Conservation (phyloP, 2,113 vertebrate species). For the Cepphus grylle region DNA sequence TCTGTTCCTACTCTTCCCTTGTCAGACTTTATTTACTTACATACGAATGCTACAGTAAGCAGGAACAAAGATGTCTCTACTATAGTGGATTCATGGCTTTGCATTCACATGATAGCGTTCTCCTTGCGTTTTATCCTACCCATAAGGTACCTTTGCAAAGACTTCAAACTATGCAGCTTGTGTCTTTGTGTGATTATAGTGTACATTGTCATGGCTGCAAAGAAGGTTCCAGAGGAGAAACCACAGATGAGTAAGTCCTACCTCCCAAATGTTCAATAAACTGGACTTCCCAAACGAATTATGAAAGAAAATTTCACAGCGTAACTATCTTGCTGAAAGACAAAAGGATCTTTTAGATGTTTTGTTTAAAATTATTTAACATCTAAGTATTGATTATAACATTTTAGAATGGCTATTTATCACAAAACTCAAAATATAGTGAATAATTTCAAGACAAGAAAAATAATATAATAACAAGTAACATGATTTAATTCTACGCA, state of each 20-base stretch:
- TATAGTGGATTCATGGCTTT: background rate
- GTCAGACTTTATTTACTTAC: background rate
- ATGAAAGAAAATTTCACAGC: background rate
- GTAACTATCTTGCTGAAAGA: background rate
- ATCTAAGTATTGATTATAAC: background rate
- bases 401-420: background rate
- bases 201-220: background rate
- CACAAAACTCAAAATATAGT: background rate
- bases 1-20: background rate
- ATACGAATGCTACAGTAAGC: background rate
- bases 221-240: background rate
- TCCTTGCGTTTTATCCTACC: background rate
- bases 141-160: background rate
- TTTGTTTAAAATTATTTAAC: background rate
- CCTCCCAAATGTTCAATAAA: background rate
- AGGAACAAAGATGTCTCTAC: background rate
- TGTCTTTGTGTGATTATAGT: background rate
- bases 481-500: background rate
- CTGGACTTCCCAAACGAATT: background rate
- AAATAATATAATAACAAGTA: background rate
- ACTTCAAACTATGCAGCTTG: background rate
- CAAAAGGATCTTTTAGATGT: background rate
- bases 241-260: background rate
- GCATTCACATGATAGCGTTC: background rate
- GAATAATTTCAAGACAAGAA: background rate